A percentile compares a stretch with the other conserved stretches of the same genome.
These are phyloP conservation scores for Spinibarbus caldwelli DNA, from an alignment of 2,797 vertebrate species.

Conservation along the genomic window DNA sequence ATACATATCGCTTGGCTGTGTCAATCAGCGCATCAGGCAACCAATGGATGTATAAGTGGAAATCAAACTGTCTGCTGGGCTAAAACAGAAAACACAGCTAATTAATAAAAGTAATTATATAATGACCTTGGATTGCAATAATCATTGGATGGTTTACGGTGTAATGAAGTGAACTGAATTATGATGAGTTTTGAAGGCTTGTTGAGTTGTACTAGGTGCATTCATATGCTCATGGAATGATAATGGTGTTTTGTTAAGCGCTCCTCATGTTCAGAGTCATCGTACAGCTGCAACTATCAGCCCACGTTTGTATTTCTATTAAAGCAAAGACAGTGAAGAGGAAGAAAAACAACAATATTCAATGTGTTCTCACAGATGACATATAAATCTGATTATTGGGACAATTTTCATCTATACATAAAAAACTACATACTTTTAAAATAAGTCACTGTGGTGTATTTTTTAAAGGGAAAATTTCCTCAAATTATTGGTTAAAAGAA, in stretches of 20 bases:
- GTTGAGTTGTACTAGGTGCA: slow-evolving; percentile 36
- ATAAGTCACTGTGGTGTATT: background rate
- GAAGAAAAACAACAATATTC: background rate
- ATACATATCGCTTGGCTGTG: background rate
- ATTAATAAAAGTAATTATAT: slow-evolving; percentile 52
- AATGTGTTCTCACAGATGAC: background rate
- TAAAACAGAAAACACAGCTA: slow-evolving; percentile 28
- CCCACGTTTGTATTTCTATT: slow-evolving; percentile 11
- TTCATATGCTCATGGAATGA: slow-evolving; percentile 35
- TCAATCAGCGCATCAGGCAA: background rate
- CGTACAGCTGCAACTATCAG: background rate
- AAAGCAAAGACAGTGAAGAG: background rate
- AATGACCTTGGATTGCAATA: slow-evolving; percentile 48
- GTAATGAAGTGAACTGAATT: slow-evolving; percentile 48
- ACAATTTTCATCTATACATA: background rate
- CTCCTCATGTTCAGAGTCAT: slow-evolving; percentile 19
- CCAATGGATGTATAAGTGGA: slow-evolving; percentile 1
- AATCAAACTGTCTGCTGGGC: background rate
- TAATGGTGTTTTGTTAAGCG: slow-evolving; percentile 33
- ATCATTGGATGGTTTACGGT: slow-evolving; percentile 44
- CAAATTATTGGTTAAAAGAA: background rate
- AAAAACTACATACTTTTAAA: background rate
- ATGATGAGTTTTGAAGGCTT: slow-evolving; percentile 47
- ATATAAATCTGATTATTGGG: background rate
- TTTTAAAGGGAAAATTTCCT: background rate